These are phyloP conservation scores for Silvanus unidentatus DNA, from an alignment of 2,888 invertebrate genomes.

Conservation along the genomic window DNA sequence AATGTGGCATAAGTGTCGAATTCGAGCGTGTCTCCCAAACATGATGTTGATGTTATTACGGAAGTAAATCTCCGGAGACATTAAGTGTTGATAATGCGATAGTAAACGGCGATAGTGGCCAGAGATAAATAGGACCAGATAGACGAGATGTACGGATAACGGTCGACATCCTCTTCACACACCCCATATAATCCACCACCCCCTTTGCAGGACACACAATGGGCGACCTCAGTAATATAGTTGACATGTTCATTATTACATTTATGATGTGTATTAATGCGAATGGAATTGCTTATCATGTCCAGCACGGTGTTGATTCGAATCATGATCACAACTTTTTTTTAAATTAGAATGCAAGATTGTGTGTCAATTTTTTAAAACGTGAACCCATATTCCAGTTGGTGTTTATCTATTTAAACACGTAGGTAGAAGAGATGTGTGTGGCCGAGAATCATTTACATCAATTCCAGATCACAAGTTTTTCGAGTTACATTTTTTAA, in stretches of 20 bases:
- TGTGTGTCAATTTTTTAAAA: no score
- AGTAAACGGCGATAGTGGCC: constrained; percentile 30
- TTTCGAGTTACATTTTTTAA: not conserved
- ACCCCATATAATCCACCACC: constrained; percentile 30
- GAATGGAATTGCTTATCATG: constrained; percentile 37
- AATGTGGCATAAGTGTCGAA: not conserved
- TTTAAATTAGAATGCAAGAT: no score
- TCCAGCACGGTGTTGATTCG: constrained; percentile 16
- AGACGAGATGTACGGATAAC: constrained; percentile 10
- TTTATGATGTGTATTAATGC: constrained; percentile 35
- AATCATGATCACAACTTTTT: no score
- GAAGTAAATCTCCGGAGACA: constrained; percentile 28
- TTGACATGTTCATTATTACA: constrained; percentile 43
- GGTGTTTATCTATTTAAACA: no score
- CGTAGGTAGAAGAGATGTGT: no score
- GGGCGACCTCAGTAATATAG: constrained; percentile 22
- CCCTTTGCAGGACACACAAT: constrained; percentile 30
- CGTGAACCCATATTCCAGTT: no score
- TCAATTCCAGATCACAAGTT: not conserved
- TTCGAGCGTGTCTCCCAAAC: not conserved
- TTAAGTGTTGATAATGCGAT: constrained; percentile 28
- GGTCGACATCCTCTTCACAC: constrained; percentile 38
- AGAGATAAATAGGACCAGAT: constrained; percentile 30
- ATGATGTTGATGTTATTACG: no score
- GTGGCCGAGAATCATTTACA: constrained; percentile 1